Evolutionary conservation across 2,113 vertebrate species (phyloP).

Genomic region (Grammomys surdaster): DNA sequence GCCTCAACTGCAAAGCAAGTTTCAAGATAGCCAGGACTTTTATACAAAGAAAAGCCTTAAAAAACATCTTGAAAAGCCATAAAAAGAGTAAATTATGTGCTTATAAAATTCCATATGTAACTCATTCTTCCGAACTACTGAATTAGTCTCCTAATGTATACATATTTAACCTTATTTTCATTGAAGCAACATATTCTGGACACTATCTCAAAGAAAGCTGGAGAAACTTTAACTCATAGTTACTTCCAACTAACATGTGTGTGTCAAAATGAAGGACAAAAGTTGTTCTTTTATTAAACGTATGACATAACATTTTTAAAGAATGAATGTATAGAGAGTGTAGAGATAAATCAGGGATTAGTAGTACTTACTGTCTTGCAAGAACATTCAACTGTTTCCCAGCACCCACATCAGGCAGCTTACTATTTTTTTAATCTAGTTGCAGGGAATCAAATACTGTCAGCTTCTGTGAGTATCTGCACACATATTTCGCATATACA

Average conservation of each 20-base stretch:
- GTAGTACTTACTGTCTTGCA: neutral
- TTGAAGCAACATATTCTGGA: neutral
- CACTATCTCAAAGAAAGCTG: neutral
- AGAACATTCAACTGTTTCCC: neutral
- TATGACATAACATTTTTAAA: neutral
- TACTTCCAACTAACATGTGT: neutral
- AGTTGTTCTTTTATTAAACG: neutral
- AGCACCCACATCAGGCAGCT: neutral
- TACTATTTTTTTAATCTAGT: neutral
- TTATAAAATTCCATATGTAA: conserved; percentile 46
- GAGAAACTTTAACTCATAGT: neutral
- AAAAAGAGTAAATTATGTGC: neutral
- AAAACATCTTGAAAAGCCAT: too few species aligned
- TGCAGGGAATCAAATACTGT: neutral
- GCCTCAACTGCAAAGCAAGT: too few species aligned
- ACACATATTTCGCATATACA: neutral
- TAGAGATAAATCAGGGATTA: neutral
- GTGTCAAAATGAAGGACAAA: neutral
- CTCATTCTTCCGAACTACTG: neutral
- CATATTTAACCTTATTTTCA: neutral
- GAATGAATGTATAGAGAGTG: neutral
- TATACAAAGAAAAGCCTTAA: too few species aligned
- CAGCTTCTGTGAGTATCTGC: neutral
- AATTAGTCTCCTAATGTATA: neutral
- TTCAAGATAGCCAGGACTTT: too few species aligned